Percentiles rank a stretch among this genome's conserved stretches.
Evolutionary conservation across 2,797 vertebrate species (phyloP).

Genomic region (Crenuchus spilurus): DNA sequence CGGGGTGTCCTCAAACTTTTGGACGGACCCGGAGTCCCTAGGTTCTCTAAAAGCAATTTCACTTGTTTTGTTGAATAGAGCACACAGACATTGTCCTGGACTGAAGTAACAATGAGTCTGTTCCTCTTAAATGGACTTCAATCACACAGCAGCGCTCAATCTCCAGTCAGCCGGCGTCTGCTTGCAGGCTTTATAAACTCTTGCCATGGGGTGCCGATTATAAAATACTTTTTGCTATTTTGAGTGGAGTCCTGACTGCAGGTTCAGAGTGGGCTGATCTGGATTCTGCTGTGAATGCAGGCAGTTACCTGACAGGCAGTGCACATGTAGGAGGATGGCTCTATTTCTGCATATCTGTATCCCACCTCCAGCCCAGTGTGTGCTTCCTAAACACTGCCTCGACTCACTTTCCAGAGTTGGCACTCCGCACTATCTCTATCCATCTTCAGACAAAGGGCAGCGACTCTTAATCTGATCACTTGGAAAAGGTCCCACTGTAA

Average conservation of each 20-base stretch:
- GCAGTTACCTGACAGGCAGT: not conserved
- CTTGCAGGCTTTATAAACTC: not conserved
- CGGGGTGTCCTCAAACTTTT: no score
- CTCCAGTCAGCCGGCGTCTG: not conserved
- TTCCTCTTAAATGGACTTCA: not conserved
- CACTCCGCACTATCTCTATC: not conserved
- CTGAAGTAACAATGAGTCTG: not conserved
- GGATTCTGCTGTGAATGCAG: not conserved
- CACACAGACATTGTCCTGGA: not conserved
- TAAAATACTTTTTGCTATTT: constrained; percentile 1
- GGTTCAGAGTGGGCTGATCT: constrained; percentile 4
- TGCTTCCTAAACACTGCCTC: not conserved
- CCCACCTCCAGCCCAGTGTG: not conserved
- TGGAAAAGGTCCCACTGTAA: constrained; percentile 27
- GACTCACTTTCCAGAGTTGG: constrained; percentile 1
- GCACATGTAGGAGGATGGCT: constrained; percentile 3
- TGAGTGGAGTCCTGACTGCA: not conserved
- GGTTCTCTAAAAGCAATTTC: no score
- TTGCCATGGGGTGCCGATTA: constrained; percentile 6
- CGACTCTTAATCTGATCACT: constrained; percentile 27
- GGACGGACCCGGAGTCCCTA: no score
- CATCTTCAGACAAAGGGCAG: constrained; percentile 29
- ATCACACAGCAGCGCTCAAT: not conserved
- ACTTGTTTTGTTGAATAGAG: no score
- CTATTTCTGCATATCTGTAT: constrained; percentile 16